phyloP scores from a whole-genome alignment of 2,113 vertebrate genomes.

The Numenius arquata region DNA sequence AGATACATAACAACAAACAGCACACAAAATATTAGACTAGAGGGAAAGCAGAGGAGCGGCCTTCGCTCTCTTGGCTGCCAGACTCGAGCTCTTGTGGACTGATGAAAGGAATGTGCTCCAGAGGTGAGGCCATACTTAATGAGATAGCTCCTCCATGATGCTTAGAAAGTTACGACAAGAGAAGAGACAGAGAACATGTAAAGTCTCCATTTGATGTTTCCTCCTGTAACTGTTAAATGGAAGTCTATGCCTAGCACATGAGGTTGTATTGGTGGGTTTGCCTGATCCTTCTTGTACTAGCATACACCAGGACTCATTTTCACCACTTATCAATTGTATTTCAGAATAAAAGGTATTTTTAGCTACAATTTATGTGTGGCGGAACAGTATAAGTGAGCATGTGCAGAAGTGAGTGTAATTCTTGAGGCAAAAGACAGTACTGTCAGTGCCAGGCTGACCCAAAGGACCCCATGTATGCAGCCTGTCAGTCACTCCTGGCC shows the following conservation, averaged over 20 bases:
- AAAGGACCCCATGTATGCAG: too few species aligned
- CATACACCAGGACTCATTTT: background rate
- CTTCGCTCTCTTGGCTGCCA: background rate
- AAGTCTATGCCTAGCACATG: background rate
- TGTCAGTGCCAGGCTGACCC: background rate
- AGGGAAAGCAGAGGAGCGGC: background rate
- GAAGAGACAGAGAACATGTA: background rate
- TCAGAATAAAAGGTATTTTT: background rate
- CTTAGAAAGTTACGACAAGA: background rate
- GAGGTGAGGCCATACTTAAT: background rate
- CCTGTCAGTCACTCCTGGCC: rapidly evolving
- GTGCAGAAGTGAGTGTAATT: background rate
- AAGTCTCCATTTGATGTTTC: background rate
- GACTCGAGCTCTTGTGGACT: background rate
- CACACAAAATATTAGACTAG: background rate
- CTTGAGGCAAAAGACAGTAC: background rate
- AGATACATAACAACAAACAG: background rate
- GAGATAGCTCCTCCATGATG: background rate
- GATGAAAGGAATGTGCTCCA: background rate
- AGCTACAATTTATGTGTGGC: background rate
- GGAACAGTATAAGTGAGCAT: rapidly evolving
- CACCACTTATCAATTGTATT: background rate
- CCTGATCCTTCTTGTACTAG: background rate
- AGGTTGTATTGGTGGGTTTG: rapidly evolving
- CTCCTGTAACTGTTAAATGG: background rate